Evolutionary conservation across 2,888 invertebrate genomes (phyloP).

Genomic region (Dynastes maya): DNA sequence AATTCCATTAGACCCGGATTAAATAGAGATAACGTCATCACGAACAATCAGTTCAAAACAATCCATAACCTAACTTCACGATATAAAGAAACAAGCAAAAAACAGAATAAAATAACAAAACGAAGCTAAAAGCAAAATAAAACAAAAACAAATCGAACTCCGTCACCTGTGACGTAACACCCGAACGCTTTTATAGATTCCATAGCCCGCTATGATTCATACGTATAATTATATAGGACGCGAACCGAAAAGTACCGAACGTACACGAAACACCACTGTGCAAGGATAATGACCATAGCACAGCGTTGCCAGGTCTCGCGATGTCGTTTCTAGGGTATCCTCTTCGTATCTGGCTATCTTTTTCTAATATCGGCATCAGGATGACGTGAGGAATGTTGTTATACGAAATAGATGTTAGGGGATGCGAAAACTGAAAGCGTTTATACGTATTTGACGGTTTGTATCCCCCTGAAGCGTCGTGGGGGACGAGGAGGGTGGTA

Average conservation of each 20-base stretch:
- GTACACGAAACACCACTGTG: constrained; percentile 53
- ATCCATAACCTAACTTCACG: no score
- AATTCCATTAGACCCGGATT: neutral
- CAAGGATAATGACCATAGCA: constrained; percentile 57
- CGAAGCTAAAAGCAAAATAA: neutral
- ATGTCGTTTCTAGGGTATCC: neutral
- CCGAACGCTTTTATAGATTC: constrained; percentile 56
- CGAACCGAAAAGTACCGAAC: constrained; percentile 56
- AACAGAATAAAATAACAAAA: no score
- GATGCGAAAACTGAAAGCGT: neutral
- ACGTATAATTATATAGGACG: constrained; percentile 60
- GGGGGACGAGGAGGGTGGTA: no score
- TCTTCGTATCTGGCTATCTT: neutral
- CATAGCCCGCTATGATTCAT: constrained; percentile 57
- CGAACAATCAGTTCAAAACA: neutral
- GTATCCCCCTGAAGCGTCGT: neutral
- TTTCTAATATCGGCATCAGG: neutral
- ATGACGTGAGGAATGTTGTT: neutral
- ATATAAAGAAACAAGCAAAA: no score
- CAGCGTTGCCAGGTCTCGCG: constrained; percentile 45
- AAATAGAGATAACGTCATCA: neutral
- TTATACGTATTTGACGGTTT: neutral
- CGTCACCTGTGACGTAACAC: constrained; percentile 50
- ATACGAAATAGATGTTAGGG: neutral
- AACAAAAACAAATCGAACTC: constrained; percentile 49